Conservation (phyloP, 2,888 invertebrate species). For the Plebejus melissa region DNA sequence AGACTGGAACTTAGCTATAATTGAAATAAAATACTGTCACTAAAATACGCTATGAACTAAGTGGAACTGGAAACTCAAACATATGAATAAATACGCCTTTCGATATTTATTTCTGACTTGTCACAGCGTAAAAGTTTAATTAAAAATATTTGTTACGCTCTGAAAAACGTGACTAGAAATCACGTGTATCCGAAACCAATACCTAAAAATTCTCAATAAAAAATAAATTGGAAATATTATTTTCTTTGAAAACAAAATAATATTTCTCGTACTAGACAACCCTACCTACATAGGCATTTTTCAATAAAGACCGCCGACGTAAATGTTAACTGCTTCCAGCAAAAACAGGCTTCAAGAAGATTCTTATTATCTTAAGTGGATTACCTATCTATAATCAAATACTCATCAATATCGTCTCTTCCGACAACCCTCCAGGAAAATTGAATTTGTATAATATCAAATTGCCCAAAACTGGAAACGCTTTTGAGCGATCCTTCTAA, state of each 20-base stretch:
- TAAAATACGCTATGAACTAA: not conserved
- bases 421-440: not conserved
- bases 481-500: too few relatives aligned
- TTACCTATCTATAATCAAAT: constrained; percentile 14
- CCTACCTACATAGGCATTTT: constrained; percentile 7
- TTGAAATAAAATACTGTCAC: not conserved
- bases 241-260: not conserved
- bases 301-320: constrained; percentile 7
- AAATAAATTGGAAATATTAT: not conserved
- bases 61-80: not conserved
- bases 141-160: constrained; percentile 3
- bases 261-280: not conserved
- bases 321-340: constrained; percentile 7
- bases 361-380: constrained; percentile 15
- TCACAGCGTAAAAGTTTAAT: not conserved
- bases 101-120: not conserved
- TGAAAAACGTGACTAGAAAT: not conserved
- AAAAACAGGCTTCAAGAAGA: constrained; percentile 13
- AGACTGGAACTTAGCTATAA: not conserved
- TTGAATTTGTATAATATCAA: not conserved
- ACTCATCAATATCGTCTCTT: constrained; percentile 10
- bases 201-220: constrained; percentile 1
- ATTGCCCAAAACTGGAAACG: not conserved
- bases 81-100: not conserved
- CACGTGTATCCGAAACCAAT: constrained; percentile 13